A percentile compares a stretch with the other conserved stretches of the same genome.
phyloP scores from a whole-genome alignment of 2,113 vertebrate species.

The Platysternon megacephalum region DNA sequence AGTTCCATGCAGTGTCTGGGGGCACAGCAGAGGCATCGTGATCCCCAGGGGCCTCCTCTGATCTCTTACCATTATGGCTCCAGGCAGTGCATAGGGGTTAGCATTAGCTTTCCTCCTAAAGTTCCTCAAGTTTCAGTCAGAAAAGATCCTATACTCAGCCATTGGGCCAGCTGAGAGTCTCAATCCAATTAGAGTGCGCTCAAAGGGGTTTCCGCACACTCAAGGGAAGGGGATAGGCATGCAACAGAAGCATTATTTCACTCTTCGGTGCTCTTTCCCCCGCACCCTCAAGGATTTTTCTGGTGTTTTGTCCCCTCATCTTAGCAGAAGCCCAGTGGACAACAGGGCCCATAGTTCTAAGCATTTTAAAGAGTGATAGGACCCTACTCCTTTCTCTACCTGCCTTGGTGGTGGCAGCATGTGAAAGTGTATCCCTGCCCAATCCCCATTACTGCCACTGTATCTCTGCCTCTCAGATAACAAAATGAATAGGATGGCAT shows the following conservation, averaged over 20 bases:
- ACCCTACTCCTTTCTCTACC: not conserved
- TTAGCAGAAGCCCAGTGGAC: not conserved
- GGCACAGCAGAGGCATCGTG: not conserved
- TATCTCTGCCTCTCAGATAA: not conserved
- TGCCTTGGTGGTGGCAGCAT: not conserved
- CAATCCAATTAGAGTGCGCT: not conserved
- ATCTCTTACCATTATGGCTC: not conserved
- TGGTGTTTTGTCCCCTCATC: not conserved
- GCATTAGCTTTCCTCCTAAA: not conserved
- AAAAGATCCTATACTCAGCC: fast-evolving
- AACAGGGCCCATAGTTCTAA: not conserved
- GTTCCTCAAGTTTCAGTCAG: not conserved
- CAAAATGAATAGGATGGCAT: not conserved
- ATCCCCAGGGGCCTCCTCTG: not conserved
- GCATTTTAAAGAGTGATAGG: not conserved
- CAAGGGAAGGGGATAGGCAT: not conserved
- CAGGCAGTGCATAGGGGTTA: fast-evolving
- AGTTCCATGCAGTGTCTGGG: not conserved
- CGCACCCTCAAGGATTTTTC: not conserved
- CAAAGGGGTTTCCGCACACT: not conserved
- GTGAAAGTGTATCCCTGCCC: not conserved
- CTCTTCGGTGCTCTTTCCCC: not conserved
- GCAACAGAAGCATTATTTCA: not conserved
- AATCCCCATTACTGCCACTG: not conserved
- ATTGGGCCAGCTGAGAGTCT: not conserved